These are phyloP conservation scores for Patella ulyssiponensis DNA, from an alignment of 2,888 invertebrate species.

Conservation along the genomic window DNA sequence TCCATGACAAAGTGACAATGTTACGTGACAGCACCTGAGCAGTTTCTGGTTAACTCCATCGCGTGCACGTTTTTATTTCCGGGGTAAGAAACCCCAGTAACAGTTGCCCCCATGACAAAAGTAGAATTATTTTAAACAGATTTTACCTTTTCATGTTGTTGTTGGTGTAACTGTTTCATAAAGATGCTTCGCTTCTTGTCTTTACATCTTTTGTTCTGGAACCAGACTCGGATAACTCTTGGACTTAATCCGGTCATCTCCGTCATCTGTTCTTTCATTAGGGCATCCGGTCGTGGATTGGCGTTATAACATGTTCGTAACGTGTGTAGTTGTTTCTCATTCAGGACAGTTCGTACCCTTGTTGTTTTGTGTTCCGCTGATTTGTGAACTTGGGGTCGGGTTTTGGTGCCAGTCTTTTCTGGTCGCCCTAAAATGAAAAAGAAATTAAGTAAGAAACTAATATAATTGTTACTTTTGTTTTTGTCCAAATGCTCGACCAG, in stretches of 20 bases:
- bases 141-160: constrained; percentile 81
- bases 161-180: constrained; percentile 97
- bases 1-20: too few relatives aligned
- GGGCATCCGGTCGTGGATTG: constrained; percentile 97
- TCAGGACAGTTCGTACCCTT: constrained; percentile 97
- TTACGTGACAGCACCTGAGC: too few relatives aligned
- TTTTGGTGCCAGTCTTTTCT: constrained; percentile 49
- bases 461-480: too few relatives aligned
- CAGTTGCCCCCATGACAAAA: not conserved
- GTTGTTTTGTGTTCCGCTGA: constrained; percentile 83
- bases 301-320: constrained; percentile 97
- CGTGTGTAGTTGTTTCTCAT: constrained; percentile 98
- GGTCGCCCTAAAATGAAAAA: constrained; percentile 49
- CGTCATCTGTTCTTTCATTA: constrained; percentile 99
- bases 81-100: too few relatives aligned
- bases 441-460: not conserved
- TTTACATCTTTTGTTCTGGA: constrained; percentile 79
- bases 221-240: constrained; percentile 98
- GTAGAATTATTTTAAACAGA: not conserved
- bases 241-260: constrained; percentile 99
- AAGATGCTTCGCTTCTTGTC: constrained; percentile 85
- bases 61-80: too few relatives aligned
- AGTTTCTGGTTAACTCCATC: too few relatives aligned
- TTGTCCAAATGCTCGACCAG: too few relatives aligned
- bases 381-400: constrained; percentile 52